These are phyloP conservation scores for Acanthosepion pharaonis DNA, from an alignment of 2,888 invertebrate species.

Conservation along the genomic window DNA sequence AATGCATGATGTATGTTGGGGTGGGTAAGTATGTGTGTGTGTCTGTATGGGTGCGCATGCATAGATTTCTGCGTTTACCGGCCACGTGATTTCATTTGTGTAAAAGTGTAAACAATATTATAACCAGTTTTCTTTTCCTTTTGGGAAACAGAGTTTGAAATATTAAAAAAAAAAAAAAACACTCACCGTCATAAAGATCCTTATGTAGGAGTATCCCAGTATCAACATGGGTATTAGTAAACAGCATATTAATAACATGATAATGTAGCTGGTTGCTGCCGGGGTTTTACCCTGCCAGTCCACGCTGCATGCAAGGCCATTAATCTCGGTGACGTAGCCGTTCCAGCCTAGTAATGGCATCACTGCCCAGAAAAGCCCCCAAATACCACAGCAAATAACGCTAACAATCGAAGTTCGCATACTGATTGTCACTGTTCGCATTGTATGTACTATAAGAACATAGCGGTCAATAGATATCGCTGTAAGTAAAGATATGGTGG, in stretches of 20 bases:
- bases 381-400: conserved; percentile 52
- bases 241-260: conserved; percentile 55
- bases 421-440: conserved; percentile 59
- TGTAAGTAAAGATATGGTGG: conserved; percentile 63
- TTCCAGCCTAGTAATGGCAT: neutral
- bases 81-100: too few species aligned
- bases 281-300: conserved; percentile 53
- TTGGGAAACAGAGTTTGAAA: too few species aligned
- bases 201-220: conserved; percentile 52
- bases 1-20: too few species aligned
- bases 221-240: conserved; percentile 53
- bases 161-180: neutral
- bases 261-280: conserved; percentile 53
- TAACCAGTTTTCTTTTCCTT: too few species aligned
- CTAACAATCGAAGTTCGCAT: conserved; percentile 56
- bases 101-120: too few species aligned
- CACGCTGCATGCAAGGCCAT: conserved; percentile 56
- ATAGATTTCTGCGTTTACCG: too few species aligned
- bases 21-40: too few species aligned
- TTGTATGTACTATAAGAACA: conserved; percentile 64
- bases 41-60: too few species aligned
- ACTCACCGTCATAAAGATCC: conserved; percentile 53
- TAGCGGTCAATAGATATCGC: conserved; percentile 67
- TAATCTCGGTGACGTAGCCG: conserved; percentile 61
- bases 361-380: neutral